A percentile compares a stretch with the other conserved stretches of the same genome.
phyloP scores from a whole-genome alignment of 2,797 vertebrate species.

The Premnoplex brunnescens region DNA sequence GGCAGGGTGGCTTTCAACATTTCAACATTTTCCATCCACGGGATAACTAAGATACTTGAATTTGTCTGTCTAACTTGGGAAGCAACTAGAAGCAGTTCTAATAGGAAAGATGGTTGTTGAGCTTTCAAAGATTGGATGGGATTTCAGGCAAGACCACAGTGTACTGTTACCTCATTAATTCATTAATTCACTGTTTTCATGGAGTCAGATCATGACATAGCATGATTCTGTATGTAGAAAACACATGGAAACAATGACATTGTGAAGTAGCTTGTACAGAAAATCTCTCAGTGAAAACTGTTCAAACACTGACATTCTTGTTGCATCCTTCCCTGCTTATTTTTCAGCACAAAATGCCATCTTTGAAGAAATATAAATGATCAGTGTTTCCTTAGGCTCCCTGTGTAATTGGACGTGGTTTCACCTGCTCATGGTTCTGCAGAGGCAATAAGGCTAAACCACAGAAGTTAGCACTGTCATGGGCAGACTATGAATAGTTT shows the following conservation, averaged over 20 bases:
- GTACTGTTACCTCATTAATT: neutral
- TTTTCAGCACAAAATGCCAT: neutral
- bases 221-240: neutral
- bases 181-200: neutral
- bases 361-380: neutral
- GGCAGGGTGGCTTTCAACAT: neutral
- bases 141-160: neutral
- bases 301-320: neutral
- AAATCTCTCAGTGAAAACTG: neutral
- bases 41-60: neutral
- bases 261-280: neutral
- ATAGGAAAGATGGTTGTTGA: rapidly evolving
- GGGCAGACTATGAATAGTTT: neutral
- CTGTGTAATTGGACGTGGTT: neutral
- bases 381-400: neutral
- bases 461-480: neutral
- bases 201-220: neutral
- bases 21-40: neutral
- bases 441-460: neutral
- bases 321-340: neutral
- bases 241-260: neutral
- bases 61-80: neutral
- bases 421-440: neutral
- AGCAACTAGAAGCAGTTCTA: neutral
- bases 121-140: neutral